Percentiles rank a stretch among this genome's conserved stretches.
phyloP scores from a whole-genome alignment of 2,797 vertebrate species.

The Betta splendens region DNA sequence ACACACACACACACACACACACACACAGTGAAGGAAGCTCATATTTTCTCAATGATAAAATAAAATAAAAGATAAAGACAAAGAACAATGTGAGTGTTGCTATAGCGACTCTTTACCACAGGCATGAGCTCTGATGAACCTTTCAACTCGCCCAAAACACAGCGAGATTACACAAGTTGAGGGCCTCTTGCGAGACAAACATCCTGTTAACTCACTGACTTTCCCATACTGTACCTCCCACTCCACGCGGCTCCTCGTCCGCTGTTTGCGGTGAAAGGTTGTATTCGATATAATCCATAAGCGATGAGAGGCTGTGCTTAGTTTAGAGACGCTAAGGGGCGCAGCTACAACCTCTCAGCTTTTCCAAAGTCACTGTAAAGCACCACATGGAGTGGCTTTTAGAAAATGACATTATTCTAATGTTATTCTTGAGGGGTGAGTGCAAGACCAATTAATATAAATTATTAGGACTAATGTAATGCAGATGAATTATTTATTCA shows the following conservation, averaged over 20 bases:
- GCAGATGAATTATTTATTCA: slow-evolving; percentile 27
- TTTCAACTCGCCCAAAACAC: slow-evolving; percentile 34
- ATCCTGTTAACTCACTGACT: slow-evolving; percentile 28
- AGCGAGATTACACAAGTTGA: slow-evolving; percentile 31
- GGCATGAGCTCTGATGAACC: slow-evolving; percentile 37
- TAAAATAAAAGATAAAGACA: slow-evolving; percentile 58
- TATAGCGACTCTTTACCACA: slow-evolving; percentile 59
- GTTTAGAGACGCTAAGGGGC: slow-evolving; percentile 64
- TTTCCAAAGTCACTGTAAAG: slow-evolving; percentile 60
- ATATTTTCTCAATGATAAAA: slow-evolving; percentile 54
- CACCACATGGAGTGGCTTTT: slow-evolving; percentile 62
- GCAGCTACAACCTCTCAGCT: slow-evolving; percentile 61
- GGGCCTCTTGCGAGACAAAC: slow-evolving; percentile 53
- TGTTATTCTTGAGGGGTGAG: slow-evolving; percentile 54
- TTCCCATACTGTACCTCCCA: slow-evolving; percentile 34
- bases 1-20: slow-evolving; percentile 35
- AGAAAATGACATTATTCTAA: slow-evolving; percentile 62
- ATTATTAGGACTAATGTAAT: slow-evolving; percentile 30
- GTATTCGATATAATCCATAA: slow-evolving; percentile 60
- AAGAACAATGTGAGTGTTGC: slow-evolving; percentile 58
- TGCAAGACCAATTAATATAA: slow-evolving; percentile 42
- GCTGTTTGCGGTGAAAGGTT: slow-evolving; percentile 61
- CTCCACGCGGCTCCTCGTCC: slow-evolving; percentile 46
- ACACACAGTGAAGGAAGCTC: slow-evolving; percentile 41
- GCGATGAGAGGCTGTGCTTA: slow-evolving; percentile 59